Conservation (phyloP, 2,888 invertebrate species). For the Spilosoma lubricipeda region DNA sequence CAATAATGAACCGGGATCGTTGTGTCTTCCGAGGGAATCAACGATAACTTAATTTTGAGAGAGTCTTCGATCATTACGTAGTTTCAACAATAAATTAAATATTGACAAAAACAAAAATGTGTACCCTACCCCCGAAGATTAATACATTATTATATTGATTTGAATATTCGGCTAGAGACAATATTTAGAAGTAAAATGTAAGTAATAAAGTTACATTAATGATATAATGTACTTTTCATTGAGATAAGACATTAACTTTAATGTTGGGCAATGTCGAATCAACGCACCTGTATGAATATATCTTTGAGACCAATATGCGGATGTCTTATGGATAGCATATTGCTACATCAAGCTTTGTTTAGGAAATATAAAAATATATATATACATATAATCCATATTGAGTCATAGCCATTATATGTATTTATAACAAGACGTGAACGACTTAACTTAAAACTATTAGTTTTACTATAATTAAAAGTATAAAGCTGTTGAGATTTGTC, state of each 20-base stretch:
- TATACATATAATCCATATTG: conserved; percentile 1
- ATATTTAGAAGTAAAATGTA: conserved; percentile 26
- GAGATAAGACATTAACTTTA: background rate
- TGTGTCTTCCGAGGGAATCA: background rate
- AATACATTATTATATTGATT: background rate
- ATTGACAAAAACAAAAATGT: background rate
- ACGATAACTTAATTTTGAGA: background rate
- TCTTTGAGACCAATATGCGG: background rate
- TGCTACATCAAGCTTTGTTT: background rate
- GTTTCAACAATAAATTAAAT: conserved; percentile 4
- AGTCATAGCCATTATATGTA: conserved; percentile 3
- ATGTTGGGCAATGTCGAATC: background rate
- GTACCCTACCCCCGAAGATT: background rate
- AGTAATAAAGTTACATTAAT: conserved; percentile 14
- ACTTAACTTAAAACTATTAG: conserved; percentile 20
- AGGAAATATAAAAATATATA: background rate
- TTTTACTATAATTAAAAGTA: conserved; percentile 31
- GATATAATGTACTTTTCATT: conserved; percentile 15
- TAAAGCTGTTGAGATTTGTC: conserved; percentile 69
- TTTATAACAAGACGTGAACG: conserved; percentile 11
- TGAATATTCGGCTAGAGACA: conserved; percentile 22
- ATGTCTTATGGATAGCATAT: background rate
- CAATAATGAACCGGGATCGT: background rate
- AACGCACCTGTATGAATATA: background rate
- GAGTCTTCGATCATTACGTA: too few species aligned